Percentiles rank a stretch among this genome's conserved stretches.
Evolutionary conservation across 2,113 vertebrate species (phyloP).

Genomic region (Anolis sagrei): DNA sequence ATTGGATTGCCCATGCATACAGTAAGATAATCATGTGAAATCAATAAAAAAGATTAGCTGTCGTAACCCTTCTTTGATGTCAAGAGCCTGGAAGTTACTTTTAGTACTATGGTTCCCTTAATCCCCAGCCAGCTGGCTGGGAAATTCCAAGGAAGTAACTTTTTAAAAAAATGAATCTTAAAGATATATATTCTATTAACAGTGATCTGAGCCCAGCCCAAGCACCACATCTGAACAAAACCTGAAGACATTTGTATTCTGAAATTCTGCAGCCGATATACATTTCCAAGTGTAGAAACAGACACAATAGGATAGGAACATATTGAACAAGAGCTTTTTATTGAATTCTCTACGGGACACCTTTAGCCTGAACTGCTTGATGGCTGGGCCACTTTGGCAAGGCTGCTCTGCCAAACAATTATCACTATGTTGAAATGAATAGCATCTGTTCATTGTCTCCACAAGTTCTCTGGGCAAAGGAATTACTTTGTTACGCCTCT

Average conservation of each 20-base stretch:
- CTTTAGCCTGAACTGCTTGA: not conserved
- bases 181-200: not conserved
- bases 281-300: not conserved
- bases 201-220: not conserved
- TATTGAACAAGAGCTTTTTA: not conserved
- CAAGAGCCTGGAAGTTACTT: no score
- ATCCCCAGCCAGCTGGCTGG: no score
- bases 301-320: no score
- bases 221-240: not conserved
- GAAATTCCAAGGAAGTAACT: no score
- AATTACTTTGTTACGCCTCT: not conserved
- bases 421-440: not conserved
- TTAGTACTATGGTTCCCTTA: no score
- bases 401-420: not conserved
- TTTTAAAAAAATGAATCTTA: no score
- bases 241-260: not conserved
- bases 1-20: not conserved
- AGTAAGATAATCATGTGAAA: no score
- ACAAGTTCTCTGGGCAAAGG: not conserved
- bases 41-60: not conserved
- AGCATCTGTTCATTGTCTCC: slow-evolving; percentile 11
- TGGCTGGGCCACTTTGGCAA: not conserved
- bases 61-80: not conserved
- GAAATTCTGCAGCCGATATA: not conserved
- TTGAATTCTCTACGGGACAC: not conserved